Evolutionary conservation across 2,797 vertebrate species (phyloP).

Genomic region (Notamacropus eugenii): DNA sequence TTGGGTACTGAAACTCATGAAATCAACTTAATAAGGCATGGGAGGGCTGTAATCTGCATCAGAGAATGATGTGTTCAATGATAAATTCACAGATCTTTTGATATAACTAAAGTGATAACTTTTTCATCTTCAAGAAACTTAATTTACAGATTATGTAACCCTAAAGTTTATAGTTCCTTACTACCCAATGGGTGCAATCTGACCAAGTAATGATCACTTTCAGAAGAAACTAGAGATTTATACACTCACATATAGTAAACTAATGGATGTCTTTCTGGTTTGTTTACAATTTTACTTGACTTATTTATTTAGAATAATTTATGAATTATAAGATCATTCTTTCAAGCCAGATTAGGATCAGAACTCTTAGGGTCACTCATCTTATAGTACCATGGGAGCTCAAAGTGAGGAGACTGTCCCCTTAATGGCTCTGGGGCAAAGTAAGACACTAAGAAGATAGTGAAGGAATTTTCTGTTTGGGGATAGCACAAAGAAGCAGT

Average conservation of each 20-base stretch:
- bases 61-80: background rate
- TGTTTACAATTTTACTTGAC: background rate
- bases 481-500: background rate
- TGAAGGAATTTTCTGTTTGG: background rate
- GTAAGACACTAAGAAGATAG: background rate
- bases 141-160: background rate
- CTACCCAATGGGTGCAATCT: background rate
- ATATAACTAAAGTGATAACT: background rate
- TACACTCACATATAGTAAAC: background rate
- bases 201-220: background rate
- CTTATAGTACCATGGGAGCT: background rate
- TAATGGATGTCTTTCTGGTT: background rate
- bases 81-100: background rate
- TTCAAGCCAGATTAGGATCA: background rate
- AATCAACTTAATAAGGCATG: background rate
- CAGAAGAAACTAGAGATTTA: background rate
- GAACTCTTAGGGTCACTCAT: background rate
- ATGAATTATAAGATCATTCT: background rate
- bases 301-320: background rate
- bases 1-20: background rate
- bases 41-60: background rate
- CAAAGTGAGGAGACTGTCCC: background rate
- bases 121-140: background rate
- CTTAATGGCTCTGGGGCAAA: background rate
- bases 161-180: background rate